Evolutionary conservation across 92 coral and sea anemone genomes (phyloP).

Genomic region (Heteractis magnifica): DNA sequence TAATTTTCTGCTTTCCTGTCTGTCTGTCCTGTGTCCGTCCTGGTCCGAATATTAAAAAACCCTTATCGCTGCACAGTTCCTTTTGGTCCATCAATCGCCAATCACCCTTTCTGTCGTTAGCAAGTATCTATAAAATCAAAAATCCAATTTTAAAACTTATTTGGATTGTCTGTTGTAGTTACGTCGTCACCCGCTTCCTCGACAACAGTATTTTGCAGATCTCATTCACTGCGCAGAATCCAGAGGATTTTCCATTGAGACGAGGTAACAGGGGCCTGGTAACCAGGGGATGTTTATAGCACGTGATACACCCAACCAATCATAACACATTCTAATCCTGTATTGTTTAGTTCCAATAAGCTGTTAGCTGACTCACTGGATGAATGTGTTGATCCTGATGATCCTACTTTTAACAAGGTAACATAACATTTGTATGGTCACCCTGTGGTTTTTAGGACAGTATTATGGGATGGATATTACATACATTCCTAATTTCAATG

Average conservation of each 20-base stretch:
- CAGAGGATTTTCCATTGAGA: constrained; percentile 73
- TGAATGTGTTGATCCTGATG: constrained; percentile 68
- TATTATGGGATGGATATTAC: too few relatives aligned
- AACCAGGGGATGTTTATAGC: neutral
- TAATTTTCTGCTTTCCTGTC: neutral
- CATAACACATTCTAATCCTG: neutral
- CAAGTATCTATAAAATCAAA: too few relatives aligned
- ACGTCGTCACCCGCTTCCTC: constrained; percentile 95
- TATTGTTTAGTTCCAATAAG: constrained; percentile 71
- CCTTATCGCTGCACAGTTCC: too few relatives aligned
- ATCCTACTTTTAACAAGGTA: constrained; percentile 90
- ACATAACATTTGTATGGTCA: neutral
- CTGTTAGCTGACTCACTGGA: constrained; percentile 85
- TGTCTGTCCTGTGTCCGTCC: too few relatives aligned
- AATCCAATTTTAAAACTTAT: neutral
- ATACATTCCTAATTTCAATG: too few relatives aligned
- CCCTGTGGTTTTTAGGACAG: neutral
- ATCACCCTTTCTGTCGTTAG: too few relatives aligned
- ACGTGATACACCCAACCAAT: neutral
- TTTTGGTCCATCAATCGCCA: too few relatives aligned
- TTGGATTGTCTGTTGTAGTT: constrained; percentile 42
- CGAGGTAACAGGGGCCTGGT: constrained; percentile 51
- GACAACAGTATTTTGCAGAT: constrained; percentile 75
- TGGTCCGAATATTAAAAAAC: too few relatives aligned
- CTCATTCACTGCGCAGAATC: constrained; percentile 78